Percentiles rank a stretch among this genome's conserved stretches.
These are phyloP conservation scores for Heliconius congener DNA, from an alignment of 1,140 invertebrate species.

Conservation along the genomic window DNA sequence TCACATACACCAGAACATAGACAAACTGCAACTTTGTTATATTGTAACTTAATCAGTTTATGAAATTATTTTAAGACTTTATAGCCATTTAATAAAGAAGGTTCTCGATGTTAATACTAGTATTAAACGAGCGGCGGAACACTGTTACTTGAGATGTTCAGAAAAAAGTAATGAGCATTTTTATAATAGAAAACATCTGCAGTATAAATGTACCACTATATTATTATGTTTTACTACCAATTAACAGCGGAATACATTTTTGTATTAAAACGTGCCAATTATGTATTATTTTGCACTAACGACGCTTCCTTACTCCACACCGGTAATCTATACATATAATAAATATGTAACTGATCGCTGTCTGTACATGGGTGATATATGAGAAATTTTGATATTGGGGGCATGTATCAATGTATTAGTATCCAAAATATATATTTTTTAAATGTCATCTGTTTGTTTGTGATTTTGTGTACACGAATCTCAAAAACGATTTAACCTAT, in stretches of 20 bases:
- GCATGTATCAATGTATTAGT: no score
- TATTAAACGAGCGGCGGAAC: neutral
- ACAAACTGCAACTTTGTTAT: neutral
- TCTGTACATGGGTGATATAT: no score
- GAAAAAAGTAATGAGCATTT: neutral
- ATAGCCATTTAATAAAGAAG: slow-evolving; percentile 3
- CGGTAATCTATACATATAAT: no score
- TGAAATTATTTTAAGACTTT: slow-evolving; percentile 1
- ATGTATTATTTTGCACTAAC: neutral
- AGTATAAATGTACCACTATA: neutral
- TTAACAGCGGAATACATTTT: neutral
- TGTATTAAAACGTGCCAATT: neutral
- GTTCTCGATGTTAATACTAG: neutral
- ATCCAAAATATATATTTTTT: no score
- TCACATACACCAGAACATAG: neutral
- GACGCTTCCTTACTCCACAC: neutral
- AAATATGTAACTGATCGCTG: no score
- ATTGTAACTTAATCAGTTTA: neutral
- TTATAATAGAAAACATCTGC: slow-evolving; percentile 10
- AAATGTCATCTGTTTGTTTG: no score
- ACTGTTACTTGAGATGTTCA: neutral
- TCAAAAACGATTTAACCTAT: no score
- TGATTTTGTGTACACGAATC: no score
- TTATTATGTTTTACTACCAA: slow-evolving; percentile 1
- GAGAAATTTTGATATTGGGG: no score